Evolutionary conservation across 2,113 vertebrate species (phyloP), one percentile per base, ranked within the genome.

Genomic region (Syngnathoides biaculeatus): DNA sequence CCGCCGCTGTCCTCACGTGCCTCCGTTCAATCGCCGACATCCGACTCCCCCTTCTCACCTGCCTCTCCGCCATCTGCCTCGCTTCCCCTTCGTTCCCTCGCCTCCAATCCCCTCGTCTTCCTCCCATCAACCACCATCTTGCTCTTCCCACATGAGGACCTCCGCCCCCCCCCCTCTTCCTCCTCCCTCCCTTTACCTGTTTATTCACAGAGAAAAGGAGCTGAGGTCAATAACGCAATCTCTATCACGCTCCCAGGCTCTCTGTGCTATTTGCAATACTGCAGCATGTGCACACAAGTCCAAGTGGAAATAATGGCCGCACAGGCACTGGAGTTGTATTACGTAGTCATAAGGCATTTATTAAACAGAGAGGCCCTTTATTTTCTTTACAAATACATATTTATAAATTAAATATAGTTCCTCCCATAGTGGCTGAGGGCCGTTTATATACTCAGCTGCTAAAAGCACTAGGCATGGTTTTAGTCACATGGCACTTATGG

Each of bases 111-210:
- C 58, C 74, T 73, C 59, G 63, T 74, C 68, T 67, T 71, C 64
- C 56, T 64, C 67, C 71, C 65, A 63, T 79, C 79, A 78, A 63
- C 52, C 75, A 61, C 53, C 67, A 50, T 50, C 64, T 65, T 48
- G 24, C 48, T 67, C 22, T 35, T 68, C 30, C 8, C 71, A 64
- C 30, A 71, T 22, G n/a, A 58, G 22, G 8, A n/a, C 35, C 24
- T 57, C 50, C 26, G 11, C 40, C 9, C 20, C 22, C 38, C n/a
- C 39, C 7, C 4, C 19, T 5, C 9, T 19, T 19, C 1, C 56
- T 20, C 20, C n/a, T 22, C 12, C 14, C 22, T 68, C 26, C 20
- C 19, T 47, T 42, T 38, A 38, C 35, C 63, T 73, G 35, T 66
- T 69, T 68, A 65, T 74, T 70, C 63, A 69, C 61, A 35, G 52